Conservation (phyloP, 2,113 vertebrate genomes). For the Heloderma charlesbogerti region DNA sequence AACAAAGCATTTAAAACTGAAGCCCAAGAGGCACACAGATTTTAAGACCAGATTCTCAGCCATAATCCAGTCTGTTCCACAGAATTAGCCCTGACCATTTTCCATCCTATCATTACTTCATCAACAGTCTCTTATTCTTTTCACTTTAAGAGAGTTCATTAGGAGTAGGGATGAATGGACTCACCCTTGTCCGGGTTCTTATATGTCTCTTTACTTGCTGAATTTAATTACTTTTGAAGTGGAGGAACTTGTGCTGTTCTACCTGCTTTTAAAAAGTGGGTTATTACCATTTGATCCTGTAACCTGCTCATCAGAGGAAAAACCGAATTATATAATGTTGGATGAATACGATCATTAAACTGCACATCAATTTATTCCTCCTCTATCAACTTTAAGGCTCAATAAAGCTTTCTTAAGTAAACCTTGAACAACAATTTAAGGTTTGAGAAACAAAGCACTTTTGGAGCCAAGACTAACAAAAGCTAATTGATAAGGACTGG, state of each 20-base stretch:
- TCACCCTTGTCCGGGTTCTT: too few species aligned
- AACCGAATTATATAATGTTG: background rate
- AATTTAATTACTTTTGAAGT: constrained; percentile 14
- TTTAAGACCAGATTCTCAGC: background rate
- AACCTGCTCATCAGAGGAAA: background rate
- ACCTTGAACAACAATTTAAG: background rate
- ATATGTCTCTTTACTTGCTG: background rate
- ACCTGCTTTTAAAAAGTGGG: background rate
- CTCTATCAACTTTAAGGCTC: background rate
- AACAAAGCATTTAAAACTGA: background rate
- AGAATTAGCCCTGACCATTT: background rate
- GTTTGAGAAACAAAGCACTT: background rate
- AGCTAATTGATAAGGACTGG: background rate
- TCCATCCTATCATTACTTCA: background rate
- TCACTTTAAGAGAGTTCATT: background rate
- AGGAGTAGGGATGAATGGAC: background rate
- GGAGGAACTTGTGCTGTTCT: background rate
- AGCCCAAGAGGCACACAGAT: background rate
- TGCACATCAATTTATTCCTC: background rate
- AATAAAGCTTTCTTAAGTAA: background rate
- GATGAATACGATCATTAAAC: background rate
- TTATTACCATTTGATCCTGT: background rate
- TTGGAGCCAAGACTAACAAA: background rate
- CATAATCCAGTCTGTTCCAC: background rate
- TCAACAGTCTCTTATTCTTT: background rate